Evolutionary conservation across 2,888 invertebrate species (phyloP).

Genomic region (Actias luna): DNA sequence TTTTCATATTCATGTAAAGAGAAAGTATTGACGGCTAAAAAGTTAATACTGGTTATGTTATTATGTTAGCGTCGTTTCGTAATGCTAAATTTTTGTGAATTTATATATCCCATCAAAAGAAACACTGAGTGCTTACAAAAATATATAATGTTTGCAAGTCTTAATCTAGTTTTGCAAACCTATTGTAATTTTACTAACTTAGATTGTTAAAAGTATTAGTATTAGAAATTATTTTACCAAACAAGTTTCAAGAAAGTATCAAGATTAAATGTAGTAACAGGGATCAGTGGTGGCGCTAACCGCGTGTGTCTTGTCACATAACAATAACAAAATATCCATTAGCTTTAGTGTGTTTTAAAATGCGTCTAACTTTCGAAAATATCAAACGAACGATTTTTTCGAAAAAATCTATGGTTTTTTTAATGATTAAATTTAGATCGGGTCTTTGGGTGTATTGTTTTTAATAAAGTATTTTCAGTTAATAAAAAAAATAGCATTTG

Average conservation of each 20-base stretch:
- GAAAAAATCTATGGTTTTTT: constrained; percentile 5
- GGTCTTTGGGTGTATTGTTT: not conserved
- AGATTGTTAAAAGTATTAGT: not conserved
- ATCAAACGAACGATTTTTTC: constrained; percentile 34
- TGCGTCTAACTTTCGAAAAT: constrained; percentile 34
- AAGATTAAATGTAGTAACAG: constrained; percentile 31
- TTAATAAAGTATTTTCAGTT: not conserved
- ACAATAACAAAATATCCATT: constrained; percentile 82
- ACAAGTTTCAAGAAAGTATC: constrained; percentile 60
- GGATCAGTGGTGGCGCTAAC: constrained; percentile 68
- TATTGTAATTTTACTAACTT: not conserved
- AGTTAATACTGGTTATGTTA: no score
- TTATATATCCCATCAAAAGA: not conserved
- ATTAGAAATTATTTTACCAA: not conserved
- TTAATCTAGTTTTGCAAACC: not conserved
- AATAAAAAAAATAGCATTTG: not conserved
- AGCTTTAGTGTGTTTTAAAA: constrained; percentile 69
- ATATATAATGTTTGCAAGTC: not conserved
- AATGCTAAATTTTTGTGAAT: not conserved
- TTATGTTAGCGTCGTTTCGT: no score
- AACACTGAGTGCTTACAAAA: not conserved
- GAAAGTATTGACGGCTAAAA: no score
- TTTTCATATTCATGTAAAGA: no score
- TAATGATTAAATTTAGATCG: not conserved
- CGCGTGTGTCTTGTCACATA: constrained; percentile 77